These are phyloP conservation scores for Copidosoma floridanum DNA, from an alignment of 1,140 invertebrate species.

Conservation along the genomic window DNA sequence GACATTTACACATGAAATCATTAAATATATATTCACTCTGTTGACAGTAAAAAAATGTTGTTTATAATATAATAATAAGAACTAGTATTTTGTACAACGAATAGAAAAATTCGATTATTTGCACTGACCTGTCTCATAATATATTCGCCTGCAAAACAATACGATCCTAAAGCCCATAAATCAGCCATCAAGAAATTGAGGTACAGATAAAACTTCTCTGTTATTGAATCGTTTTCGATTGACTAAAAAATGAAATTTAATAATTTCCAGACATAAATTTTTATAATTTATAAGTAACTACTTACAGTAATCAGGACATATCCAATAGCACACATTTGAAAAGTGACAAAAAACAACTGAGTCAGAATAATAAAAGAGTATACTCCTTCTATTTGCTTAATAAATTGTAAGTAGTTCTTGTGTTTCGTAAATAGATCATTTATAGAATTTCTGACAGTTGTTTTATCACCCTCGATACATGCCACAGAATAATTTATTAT, in stretches of 20 bases:
- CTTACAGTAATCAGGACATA: conserved; percentile 6
- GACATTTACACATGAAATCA: background rate
- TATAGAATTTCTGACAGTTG: too few relatives aligned
- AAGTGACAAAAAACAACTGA: conserved; percentile 3
- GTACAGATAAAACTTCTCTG: too few relatives aligned
- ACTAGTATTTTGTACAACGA: background rate
- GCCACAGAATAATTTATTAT: too few relatives aligned
- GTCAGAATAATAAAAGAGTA: conserved; percentile 1
- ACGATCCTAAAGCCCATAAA: too few relatives aligned
- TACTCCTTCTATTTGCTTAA: background rate
- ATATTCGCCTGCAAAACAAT: background rate
- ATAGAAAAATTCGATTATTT: background rate
- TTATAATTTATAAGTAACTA: background rate
- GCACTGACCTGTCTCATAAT: background rate
- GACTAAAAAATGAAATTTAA: too few relatives aligned
- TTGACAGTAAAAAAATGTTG: too few relatives aligned
- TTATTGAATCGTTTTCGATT: too few relatives aligned
- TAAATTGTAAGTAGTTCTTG: background rate
- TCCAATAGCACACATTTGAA: conserved; percentile 3
- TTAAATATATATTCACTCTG: background rate
- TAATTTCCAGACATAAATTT: too few relatives aligned
- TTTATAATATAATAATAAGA: too few relatives aligned
- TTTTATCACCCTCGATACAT: too few relatives aligned
- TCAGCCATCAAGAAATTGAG: too few relatives aligned
- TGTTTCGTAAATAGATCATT: background rate